Evolutionary conservation across 2,113 vertebrate genomes (phyloP).

Genomic region (Mesocricetus auratus): DNA sequence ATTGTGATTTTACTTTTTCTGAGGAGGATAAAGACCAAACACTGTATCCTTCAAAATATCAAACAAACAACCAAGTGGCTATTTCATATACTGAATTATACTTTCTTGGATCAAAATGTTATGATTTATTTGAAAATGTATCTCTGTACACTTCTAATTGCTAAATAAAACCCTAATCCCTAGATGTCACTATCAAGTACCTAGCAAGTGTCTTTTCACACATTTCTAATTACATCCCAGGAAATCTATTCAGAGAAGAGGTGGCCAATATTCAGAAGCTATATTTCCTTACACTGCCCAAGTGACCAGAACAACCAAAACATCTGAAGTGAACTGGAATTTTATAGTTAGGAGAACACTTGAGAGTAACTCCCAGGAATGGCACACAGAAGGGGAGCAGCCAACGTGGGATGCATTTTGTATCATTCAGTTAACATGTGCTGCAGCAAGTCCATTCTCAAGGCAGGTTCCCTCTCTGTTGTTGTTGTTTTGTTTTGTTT

Average conservation of each 20-base stretch:
- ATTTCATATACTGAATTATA: conserved; percentile 50
- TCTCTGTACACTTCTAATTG: conserved; percentile 52
- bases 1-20: conserved; percentile 25
- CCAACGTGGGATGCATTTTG: conserved; percentile 62
- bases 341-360: conserved; percentile 75
- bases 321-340: conserved; percentile 61
- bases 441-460: conserved; percentile 86
- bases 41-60: conserved; percentile 47
- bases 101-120: conserved; percentile 38
- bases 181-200: conserved; percentile 54
- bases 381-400: conserved; percentile 64
- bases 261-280: conserved; percentile 66
- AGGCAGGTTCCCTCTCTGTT: conserved; percentile 70
- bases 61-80: not conserved
- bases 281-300: conserved; percentile 82
- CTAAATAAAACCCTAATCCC: conserved; percentile 53
- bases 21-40: conserved; percentile 42
- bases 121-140: conserved; percentile 34
- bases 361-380: conserved; percentile 73
- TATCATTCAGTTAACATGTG: conserved; percentile 81
- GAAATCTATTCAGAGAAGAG: conserved; percentile 42
- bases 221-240: conserved; percentile 28
- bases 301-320: conserved; percentile 72
- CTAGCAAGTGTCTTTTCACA: conserved; percentile 39
- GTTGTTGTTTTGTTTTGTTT: conserved; percentile 30